Base-by-base conservation (phyloP, 2,797 vertebrate species). In the Pangasius macronema region DNA sequence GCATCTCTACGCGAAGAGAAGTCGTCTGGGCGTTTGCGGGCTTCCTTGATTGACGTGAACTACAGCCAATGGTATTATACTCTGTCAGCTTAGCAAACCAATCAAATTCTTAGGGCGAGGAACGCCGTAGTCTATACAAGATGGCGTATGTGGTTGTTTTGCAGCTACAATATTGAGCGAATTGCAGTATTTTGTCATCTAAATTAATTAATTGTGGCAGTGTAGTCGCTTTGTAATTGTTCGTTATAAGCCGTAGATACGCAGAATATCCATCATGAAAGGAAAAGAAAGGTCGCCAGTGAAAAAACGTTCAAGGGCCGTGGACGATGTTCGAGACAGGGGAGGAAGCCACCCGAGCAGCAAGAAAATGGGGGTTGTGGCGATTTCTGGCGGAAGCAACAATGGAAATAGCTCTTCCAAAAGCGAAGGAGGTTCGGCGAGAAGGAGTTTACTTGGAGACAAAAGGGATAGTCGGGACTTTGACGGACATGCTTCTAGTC, bases 201-300 rank as follows among this genome's bases (percentile, higher is more conserved):
- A n/a, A 65, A 61, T 90, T 90, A 90, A 89, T 91, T 39, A 16
- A 51, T 87, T 83, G 86, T 90, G 87, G 87, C 84, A 86, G 92
- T 92, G 83, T 80, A 88, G 70, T 65, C 55, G 27, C 2, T 75
- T 85, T 8, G 83, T 86, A 77, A 36, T 30, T 83, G 79, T 87
- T 87, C 39, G 67, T 75, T 72, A 79, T 85, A 87, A 73, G 85
- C 82, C 85, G 90, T 79, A 7, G 93, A 95, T 92, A 87, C 92
- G 87, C 83, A 88, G 81, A 90, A 86, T 91, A 91, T 91, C 91
- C 88, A 94, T 93, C 90, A 99, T 99, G 98, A 99, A 99, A 95
- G 97, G 97, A 89, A 99, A 99, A 94, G 98, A 99, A 94, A 97
- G 97, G 92, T 98, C 98, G 73, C 98, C 98, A 80, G 96, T 97